Conservation (phyloP, 37 sponge, comb jelly and placozoan species). For the Dysidea cf. avara region DNA sequence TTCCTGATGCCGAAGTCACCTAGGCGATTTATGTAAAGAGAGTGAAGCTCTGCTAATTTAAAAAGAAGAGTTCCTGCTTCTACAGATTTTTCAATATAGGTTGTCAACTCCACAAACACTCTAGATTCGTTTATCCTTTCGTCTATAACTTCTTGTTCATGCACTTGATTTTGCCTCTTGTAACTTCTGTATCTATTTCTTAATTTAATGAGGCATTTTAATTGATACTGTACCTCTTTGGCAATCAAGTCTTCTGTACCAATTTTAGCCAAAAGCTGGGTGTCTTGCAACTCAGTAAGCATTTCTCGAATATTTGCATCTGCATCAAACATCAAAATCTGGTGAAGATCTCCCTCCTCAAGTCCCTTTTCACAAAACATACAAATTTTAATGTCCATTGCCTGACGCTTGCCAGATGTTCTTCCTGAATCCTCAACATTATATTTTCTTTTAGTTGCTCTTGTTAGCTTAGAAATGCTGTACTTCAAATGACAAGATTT, state of each 20-base stretch:
- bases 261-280: conserved; percentile 13
- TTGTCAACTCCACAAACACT: conserved; percentile 8
- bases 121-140: conserved; percentile 6
- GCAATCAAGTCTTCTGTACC: not conserved
- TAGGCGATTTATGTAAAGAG: not conserved
- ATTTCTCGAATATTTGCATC: conserved; percentile 12
- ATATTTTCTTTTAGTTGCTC: conserved; percentile 23
- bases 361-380: conserved; percentile 7
- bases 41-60: too few species aligned
- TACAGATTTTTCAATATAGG: conserved; percentile 16
- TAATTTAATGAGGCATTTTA: conserved; percentile 15
- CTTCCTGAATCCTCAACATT: too few species aligned
- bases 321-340: conserved; percentile 14
- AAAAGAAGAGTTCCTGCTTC: too few species aligned
- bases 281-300: conserved; percentile 4
- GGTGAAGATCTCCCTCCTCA: conserved; percentile 12
- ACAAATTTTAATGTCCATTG: too few species aligned
- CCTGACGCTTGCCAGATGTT: too few species aligned
- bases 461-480: conserved; percentile 11
- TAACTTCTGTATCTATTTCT: conserved; percentile 14
- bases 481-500: too few species aligned
- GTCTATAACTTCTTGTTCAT: not conserved
- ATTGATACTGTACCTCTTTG: conserved; percentile 1
- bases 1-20: not conserved
- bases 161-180: not conserved